Percentiles rank a stretch among this genome's conserved stretches.
phyloP scores from a whole-genome alignment of 2,797 vertebrate species.

The Siniperca scherzeri region DNA sequence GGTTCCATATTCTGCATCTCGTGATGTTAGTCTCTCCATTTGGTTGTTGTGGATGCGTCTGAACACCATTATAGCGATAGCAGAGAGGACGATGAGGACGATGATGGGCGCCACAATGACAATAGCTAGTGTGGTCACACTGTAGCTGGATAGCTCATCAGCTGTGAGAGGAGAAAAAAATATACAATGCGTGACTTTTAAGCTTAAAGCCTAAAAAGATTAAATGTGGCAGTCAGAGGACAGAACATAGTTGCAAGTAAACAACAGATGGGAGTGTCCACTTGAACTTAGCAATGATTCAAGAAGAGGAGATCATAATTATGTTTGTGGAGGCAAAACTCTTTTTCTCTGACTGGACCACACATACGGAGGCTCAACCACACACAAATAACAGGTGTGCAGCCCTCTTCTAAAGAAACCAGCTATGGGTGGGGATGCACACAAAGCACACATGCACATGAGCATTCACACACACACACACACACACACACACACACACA shows the following conservation, averaged over 20 bases:
- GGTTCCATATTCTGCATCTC: slow-evolving; percentile 96
- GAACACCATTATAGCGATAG: slow-evolving; percentile 90
- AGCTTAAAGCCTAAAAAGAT: not conserved
- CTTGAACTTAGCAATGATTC: slow-evolving; percentile 12
- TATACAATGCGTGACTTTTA: not conserved
- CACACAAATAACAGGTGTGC: slow-evolving; percentile 43
- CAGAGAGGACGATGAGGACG: slow-evolving; percentile 90
- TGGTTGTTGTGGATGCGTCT: slow-evolving; percentile 92
- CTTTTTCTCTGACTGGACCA: slow-evolving; percentile 49
- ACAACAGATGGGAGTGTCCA: slow-evolving; percentile 6
- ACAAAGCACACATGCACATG: slow-evolving; percentile 1
- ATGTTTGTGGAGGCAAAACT: slow-evolving; percentile 23
- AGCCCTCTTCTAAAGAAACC: slow-evolving; percentile 32
- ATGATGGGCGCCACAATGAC: slow-evolving; percentile 91
- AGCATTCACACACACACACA: slow-evolving; percentile 10
- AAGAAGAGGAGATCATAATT: slow-evolving; percentile 39
- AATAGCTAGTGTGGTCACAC: slow-evolving; percentile 89
- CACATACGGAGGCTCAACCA: slow-evolving; percentile 30
- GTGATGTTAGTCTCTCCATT: slow-evolving; percentile 93
- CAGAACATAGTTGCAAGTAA: not conserved
- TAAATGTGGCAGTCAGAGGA: slow-evolving; percentile 2
- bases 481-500: slow-evolving; percentile 26
- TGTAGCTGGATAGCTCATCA: slow-evolving; percentile 88
- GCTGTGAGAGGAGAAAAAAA: slow-evolving; percentile 68
- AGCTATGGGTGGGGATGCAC: slow-evolving; percentile 10